Base-by-base conservation (phyloP, 2,888 invertebrate genomes). In the Orthosia incerta region DNA sequence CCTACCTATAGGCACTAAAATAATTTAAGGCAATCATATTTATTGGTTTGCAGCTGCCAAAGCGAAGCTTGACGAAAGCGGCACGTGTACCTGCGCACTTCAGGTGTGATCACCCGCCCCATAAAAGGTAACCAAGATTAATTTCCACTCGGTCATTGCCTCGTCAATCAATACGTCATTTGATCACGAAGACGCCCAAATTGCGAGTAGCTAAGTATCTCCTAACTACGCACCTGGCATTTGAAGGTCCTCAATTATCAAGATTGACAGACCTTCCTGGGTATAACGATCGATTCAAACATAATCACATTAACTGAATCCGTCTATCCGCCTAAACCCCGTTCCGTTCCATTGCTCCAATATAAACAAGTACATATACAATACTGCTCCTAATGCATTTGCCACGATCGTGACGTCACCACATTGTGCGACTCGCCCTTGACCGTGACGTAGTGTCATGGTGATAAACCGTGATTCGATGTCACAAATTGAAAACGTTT, bases 391-490 rank as follows among this genome's bases (percentile, higher is more conserved):
- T 48, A 79, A 76, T 80, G 46, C 45, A 80, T 80, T 76, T 59
- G 51, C 16, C 60, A 64, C 31, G 60, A 4, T 11, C 1, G 9
- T 79, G 80, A 80, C 31, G 80, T 70, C 75, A 76, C 3, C 9
- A 50, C 56, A 79, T 65, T 79, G 76, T 76, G 11, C 45, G 45
- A 7, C 31, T 64, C 56, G 59, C 71, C 79, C 79, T 79, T 80
- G 79, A 61, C 67, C 79, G 67, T 79, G 76, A 80, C 81, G 70
- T 59, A 62, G 46, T 16, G 26, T 31, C 45, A 65, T 50, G 69
- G 55, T 66, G 39, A 7, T 0, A 7, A 7, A 31, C 5, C 16
- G 26, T 13, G 11, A 13, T 26, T 26, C 23, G 39, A 64, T 67
- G 39, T 67, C 71, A 80, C 16, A 18, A 23, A n/a, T 45, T 62